A percentile compares a stretch with the other conserved stretches of the same genome.
These are phyloP conservation scores for Ceryle rudis DNA, from an alignment of 2,797 vertebrate genomes.

Conservation along the genomic window DNA sequence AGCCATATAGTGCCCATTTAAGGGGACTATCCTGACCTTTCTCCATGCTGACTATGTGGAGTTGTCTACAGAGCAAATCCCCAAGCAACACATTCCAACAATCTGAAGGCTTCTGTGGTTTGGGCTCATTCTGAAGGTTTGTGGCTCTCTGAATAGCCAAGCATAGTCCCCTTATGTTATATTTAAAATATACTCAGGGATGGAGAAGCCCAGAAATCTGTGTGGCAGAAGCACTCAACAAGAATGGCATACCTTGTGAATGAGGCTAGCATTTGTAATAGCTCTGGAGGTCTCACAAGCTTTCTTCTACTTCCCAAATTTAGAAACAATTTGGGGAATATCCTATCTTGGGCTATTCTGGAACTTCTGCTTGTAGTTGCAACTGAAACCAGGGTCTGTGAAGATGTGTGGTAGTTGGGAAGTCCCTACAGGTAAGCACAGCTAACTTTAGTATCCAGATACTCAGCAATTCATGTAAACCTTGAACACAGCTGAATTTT, in stretches of 20 bases:
- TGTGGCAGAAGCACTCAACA: not conserved
- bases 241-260: not conserved
- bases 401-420: not conserved
- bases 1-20: not conserved
- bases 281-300: not conserved
- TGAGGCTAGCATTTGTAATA: not conserved
- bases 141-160: not conserved
- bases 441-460: not conserved
- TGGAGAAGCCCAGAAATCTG: not conserved
- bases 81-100: not conserved
- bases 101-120: not conserved
- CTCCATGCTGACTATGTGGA: not conserved
- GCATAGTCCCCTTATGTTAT: not conserved
- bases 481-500: not conserved
- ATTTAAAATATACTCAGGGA: not conserved
- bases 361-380: conserved; percentile 49
- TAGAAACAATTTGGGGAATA: not conserved
- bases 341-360: conserved; percentile 6
- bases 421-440: conserved; percentile 3
- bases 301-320: conserved; percentile 41
- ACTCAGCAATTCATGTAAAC: not conserved
- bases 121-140: not conserved
- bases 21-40: not conserved
- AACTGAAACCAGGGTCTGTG: conserved; percentile 36
- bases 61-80: not conserved